A percentile compares a stretch with the other conserved stretches of the same genome.
Conservation (phyloP, 2,113 vertebrate species). For the Mus spicilegus region DNA sequence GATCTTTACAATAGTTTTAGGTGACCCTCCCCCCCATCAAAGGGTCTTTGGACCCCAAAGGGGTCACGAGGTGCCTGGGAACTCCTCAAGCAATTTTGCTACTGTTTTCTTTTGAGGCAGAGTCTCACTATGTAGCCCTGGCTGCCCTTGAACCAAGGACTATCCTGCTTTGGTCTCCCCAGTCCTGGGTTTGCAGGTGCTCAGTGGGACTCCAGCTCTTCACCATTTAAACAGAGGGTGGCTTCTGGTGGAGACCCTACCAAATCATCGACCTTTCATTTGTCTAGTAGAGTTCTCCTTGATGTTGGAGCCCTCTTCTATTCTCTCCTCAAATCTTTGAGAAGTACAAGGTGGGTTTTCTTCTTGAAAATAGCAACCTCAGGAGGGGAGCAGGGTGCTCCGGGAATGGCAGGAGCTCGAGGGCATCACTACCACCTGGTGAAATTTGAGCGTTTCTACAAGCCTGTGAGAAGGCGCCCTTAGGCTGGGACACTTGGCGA, state of each 20-base stretch:
- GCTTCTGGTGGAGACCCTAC: background rate
- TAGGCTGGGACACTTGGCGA: background rate
- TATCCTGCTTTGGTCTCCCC: background rate
- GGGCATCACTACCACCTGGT: background rate
- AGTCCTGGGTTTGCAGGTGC: background rate
- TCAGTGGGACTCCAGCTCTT: background rate
- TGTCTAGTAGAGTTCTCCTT: background rate
- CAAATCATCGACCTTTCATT: background rate
- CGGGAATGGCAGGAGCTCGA: accelerated
- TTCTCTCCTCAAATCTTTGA: background rate
- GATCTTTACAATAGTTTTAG: background rate
- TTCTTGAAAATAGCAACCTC: background rate
- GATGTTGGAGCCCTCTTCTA: background rate
- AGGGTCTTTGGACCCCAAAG: background rate
- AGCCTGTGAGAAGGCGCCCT: background rate
- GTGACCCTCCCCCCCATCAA: background rate
- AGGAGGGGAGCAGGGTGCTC: background rate
- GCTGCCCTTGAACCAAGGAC: background rate
- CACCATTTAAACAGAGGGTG: background rate
- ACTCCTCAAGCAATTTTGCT: background rate
- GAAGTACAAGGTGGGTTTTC: background rate
- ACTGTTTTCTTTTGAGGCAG: background rate
- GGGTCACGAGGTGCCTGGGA: background rate
- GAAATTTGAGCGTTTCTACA: background rate
- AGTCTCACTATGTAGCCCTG: background rate